Evolutionary conservation across 1,140 invertebrate genomes (phyloP).

Genomic region (Tetragonula clypearis): DNA sequence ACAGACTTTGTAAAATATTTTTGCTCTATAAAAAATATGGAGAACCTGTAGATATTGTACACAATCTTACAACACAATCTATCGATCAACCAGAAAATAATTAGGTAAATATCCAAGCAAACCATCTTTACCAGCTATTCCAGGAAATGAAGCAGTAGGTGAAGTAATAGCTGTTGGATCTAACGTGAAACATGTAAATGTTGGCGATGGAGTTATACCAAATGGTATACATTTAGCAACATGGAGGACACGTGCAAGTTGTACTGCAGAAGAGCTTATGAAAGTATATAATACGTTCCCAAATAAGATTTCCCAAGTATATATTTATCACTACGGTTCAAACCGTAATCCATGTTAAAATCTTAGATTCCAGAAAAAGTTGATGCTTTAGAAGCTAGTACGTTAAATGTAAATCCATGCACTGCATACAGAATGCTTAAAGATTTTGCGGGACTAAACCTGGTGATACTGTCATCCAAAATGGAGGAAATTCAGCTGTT

Average conservation of each 20-base stretch:
- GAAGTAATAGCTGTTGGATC: constrained; percentile 89
- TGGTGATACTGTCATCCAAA: constrained; percentile 96
- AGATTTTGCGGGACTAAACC: constrained; percentile 91
- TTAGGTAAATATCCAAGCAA: constrained; percentile 93
- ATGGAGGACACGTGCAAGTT: constrained; percentile 90
- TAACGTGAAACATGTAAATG: constrained; percentile 84
- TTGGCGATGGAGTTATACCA: constrained; percentile 93
- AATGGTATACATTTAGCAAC: constrained; percentile 88
- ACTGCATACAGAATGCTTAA: constrained; percentile 98
- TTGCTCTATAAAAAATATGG: constrained; percentile 87
- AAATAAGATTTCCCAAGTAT: neutral
- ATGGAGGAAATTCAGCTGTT: constrained; percentile 98
- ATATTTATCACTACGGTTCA: constrained; percentile 1
- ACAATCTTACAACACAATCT: constrained; percentile 80
- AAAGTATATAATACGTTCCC: constrained; percentile 80
- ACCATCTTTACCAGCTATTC: constrained; percentile 91
- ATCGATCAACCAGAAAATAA: constrained; percentile 81
- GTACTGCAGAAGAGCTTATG: constrained; percentile 84
- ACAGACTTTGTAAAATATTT: constrained; percentile 61
- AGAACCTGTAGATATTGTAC: constrained; percentile 88
- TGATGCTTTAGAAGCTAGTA: constrained; percentile 90
- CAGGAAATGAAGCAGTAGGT: constrained; percentile 97
- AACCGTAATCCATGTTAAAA: neutral
- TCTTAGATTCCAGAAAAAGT: constrained; percentile 84
- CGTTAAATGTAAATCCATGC: constrained; percentile 95